A percentile compares a stretch with the other conserved stretches of the same genome.
Evolutionary conservation across 2,797 vertebrate genomes (phyloP).

Genomic region (Anas capensis): DNA sequence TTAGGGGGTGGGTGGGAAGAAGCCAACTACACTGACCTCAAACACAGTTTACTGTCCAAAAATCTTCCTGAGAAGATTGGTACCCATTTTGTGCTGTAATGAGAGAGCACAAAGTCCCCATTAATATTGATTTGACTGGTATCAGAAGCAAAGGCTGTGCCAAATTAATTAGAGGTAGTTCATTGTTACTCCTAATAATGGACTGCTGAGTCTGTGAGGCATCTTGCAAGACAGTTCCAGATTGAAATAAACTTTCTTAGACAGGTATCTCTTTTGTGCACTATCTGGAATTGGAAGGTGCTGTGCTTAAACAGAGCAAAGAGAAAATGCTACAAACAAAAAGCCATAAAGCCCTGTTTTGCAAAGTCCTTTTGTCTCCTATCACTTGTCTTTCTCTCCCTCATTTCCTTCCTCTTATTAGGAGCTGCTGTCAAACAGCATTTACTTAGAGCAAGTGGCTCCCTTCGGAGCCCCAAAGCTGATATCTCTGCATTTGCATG

Average conservation of each 20-base stretch:
- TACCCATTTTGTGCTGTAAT: constrained; percentile 32
- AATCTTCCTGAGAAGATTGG: constrained; percentile 39
- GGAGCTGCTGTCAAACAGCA: constrained; percentile 48
- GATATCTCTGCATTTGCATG: constrained; percentile 49
- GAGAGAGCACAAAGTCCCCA: constrained; percentile 16
- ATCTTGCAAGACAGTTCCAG: constrained; percentile 26
- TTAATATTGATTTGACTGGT: constrained; percentile 67
- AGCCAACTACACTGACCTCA: constrained; percentile 39
- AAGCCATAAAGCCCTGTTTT: constrained; percentile 64
- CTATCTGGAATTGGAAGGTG: constrained; percentile 61
- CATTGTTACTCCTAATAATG: constrained; percentile 49
- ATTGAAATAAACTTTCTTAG: constrained; percentile 62
- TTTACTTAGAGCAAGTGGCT: constrained; percentile 50
- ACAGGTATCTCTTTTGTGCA: constrained; percentile 56
- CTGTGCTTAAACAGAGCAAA: constrained; percentile 55
- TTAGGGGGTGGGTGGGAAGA: neutral
- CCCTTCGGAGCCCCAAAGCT: constrained; percentile 24
- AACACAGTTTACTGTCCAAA: constrained; percentile 52
- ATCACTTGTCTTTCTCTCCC: constrained; percentile 52
- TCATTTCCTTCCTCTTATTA: constrained; percentile 62
- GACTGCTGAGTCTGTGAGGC: constrained; percentile 50
- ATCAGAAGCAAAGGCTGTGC: constrained; percentile 55
- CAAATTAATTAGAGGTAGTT: constrained; percentile 62
- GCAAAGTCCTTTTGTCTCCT: constrained; percentile 68
- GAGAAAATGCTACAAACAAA: constrained; percentile 62